Conservation (phyloP, 2,797 vertebrate genomes). For the Craterocephalus amniculus region DNA sequence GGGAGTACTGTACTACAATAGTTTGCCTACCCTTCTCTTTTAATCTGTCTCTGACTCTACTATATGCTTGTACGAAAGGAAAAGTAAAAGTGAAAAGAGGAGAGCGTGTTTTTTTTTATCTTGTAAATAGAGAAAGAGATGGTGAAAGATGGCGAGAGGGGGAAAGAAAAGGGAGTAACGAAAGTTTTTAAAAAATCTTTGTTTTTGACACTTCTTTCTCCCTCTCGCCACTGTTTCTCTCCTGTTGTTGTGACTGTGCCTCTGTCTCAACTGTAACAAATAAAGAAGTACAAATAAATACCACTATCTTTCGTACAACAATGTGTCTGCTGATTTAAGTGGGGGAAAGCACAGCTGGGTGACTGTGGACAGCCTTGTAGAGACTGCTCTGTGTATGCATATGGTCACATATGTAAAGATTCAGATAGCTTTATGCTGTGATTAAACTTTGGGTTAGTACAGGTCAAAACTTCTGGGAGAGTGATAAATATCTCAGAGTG, state of each 20-base stretch:
- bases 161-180: slow-evolving; percentile 51
- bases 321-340: slow-evolving; percentile 69
- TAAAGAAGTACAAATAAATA: slow-evolving; percentile 81
- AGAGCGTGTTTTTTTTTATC: slow-evolving; percentile 43
- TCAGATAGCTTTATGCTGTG: not conserved
- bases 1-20: slow-evolving; percentile 77
- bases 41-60: slow-evolving; percentile 32
- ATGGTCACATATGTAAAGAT: not conserved
- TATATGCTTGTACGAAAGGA: slow-evolving; percentile 30
- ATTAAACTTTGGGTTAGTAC: not conserved
- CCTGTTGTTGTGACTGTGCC: slow-evolving; percentile 64
- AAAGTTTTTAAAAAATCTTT: slow-evolving; percentile 67
- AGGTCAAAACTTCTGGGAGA: not conserved
- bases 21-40: slow-evolving; percentile 66
- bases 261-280: slow-evolving; percentile 75
- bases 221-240: slow-evolving; percentile 59
- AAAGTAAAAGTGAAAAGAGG: slow-evolving; percentile 51
- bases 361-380: slow-evolving; percentile 2
- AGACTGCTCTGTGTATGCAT: slow-evolving; percentile 41
- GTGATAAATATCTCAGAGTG: not conserved
- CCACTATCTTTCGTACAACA: slow-evolving; percentile 74
- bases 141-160: slow-evolving; percentile 60
- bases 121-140: slow-evolving; percentile 65
- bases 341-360: slow-evolving; percentile 5
- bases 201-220: slow-evolving; percentile 59